A percentile compares a stretch with the other conserved stretches of the same genome.
Conservation (phyloP, 2,888 invertebrate species). For the Agrotis ipsilon region DNA sequence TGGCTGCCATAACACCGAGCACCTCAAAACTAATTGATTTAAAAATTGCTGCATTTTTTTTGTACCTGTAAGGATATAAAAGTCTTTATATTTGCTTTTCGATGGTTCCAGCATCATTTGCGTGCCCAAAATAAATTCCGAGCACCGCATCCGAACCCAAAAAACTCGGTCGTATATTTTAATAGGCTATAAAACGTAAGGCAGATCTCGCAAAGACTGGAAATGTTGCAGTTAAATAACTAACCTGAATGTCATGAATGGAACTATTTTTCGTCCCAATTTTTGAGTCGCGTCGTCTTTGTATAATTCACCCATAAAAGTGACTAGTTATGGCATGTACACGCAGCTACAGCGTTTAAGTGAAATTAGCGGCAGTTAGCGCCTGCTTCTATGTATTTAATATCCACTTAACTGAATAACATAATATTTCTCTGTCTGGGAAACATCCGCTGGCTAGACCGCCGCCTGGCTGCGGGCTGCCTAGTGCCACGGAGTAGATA, state of each 20-base stretch:
- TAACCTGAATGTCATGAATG: conserved; percentile 30
- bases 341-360: conserved; percentile 65
- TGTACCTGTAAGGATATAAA: conserved; percentile 21
- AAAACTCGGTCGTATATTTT: conserved; percentile 63
- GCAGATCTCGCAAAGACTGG: conserved; percentile 17
- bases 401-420: conserved; percentile 77
- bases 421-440: conserved; percentile 77
- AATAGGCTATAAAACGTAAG: conserved; percentile 60
- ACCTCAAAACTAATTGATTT: conserved; percentile 42
- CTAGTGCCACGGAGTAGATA: conserved; percentile 21
- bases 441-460: conserved; percentile 75
- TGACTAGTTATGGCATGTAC: conserved; percentile 53
- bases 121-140: conserved; percentile 51
- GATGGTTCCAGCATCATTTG: conserved; percentile 41
- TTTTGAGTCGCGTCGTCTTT: conserved; percentile 57
- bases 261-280: conserved; percentile 65
- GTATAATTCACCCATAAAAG: conserved; percentile 69
- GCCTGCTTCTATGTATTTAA: conserved; percentile 75
- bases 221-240: conserved; percentile 23
- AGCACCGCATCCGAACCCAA: conserved; percentile 40
- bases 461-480: conserved; percentile 48
- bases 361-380: conserved; percentile 77
- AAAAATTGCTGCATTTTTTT: conserved; percentile 35
- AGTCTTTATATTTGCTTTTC: conserved; percentile 30
- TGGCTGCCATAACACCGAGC: conserved; percentile 20